A percentile compares a stretch with the other conserved stretches of the same genome.
These are phyloP conservation scores for Conops quadrifasciatus DNA, from an alignment of 2,888 invertebrate genomes.

Conservation along the genomic window DNA sequence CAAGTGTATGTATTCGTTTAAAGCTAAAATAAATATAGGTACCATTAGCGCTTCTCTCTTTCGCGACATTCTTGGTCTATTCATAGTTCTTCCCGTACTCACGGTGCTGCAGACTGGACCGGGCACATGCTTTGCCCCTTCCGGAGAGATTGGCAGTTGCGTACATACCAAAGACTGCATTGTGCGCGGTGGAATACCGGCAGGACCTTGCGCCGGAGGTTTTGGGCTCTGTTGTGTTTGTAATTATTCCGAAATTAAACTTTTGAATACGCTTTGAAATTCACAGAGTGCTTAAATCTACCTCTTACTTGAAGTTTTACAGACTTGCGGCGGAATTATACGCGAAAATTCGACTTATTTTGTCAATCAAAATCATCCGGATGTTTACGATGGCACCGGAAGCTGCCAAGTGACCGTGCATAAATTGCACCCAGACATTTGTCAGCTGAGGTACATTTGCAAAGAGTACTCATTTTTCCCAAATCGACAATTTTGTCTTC, in stretches of 20 bases:
- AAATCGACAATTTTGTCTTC: background rate
- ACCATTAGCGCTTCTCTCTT: background rate
- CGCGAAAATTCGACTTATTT: constrained; percentile 87
- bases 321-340: constrained; percentile 80
- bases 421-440: constrained; percentile 80
- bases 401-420: constrained; percentile 86
- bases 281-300: background rate
- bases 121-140: constrained; percentile 77
- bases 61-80: background rate
- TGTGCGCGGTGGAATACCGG: constrained; percentile 75
- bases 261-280: too few relatives aligned
- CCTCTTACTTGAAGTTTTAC: constrained; percentile 70
- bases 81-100: constrained; percentile 80
- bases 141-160: constrained; percentile 85
- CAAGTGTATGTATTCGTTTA: constrained; percentile 58
- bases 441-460: constrained; percentile 76
- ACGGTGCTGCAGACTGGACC: constrained; percentile 82
- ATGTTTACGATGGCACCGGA: constrained; percentile 77
- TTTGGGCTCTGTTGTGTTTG: constrained; percentile 65
- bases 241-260: constrained; percentile 46
- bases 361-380: constrained; percentile 83
- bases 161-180: constrained; percentile 76
- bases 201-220: constrained; percentile 78
- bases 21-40: too few relatives aligned
- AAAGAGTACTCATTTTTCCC: background rate